phyloP scores from a whole-genome alignment of 2,797 vertebrate genomes.

The Adelosebastes latens region DNA sequence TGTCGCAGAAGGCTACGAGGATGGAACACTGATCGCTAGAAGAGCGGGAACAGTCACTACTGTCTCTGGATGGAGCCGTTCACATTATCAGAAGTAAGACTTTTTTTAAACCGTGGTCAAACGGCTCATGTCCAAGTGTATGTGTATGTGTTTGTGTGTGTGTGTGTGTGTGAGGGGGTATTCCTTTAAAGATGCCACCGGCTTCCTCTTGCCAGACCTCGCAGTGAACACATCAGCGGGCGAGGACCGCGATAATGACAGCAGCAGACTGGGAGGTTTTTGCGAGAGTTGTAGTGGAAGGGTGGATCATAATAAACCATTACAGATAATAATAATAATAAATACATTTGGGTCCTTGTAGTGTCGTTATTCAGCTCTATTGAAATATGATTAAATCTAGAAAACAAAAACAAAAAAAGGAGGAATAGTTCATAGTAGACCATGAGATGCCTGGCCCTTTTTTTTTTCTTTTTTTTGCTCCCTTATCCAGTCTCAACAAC shows the following conservation, averaged over 20 bases:
- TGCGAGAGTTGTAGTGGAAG: slow-evolving; percentile 73
- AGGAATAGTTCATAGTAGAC: slow-evolving; percentile 67
- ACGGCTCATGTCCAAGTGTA: slow-evolving; percentile 13
- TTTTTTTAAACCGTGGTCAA: slow-evolving; percentile 29
- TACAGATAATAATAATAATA: slow-evolving; percentile 81
- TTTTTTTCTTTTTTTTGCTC: slow-evolving; percentile 67
- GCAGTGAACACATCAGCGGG: slow-evolving; percentile 9
- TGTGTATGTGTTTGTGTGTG: no score
- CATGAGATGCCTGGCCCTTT: slow-evolving; percentile 68
- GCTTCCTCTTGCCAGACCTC: slow-evolving; percentile 44
- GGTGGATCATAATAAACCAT: slow-evolving; percentile 61
- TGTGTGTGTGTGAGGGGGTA: background rate
- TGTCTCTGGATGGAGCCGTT: slow-evolving; percentile 76
- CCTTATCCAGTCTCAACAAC: slow-evolving; percentile 71
- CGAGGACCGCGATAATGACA: slow-evolving; percentile 68
- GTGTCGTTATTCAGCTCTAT: slow-evolving; percentile 84
- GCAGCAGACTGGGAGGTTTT: slow-evolving; percentile 86
- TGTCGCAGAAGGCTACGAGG: slow-evolving; percentile 56
- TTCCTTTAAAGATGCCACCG: slow-evolving; percentile 25
- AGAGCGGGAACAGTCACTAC: slow-evolving; percentile 72
- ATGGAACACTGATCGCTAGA: slow-evolving; percentile 72
- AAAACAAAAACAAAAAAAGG: slow-evolving; percentile 38
- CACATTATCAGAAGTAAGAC: slow-evolving; percentile 83
- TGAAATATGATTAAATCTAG: slow-evolving; percentile 71
- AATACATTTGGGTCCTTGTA: slow-evolving; percentile 92